Conservation (phyloP, 1,140 invertebrate species). For the Coelopa frigida region DNA sequence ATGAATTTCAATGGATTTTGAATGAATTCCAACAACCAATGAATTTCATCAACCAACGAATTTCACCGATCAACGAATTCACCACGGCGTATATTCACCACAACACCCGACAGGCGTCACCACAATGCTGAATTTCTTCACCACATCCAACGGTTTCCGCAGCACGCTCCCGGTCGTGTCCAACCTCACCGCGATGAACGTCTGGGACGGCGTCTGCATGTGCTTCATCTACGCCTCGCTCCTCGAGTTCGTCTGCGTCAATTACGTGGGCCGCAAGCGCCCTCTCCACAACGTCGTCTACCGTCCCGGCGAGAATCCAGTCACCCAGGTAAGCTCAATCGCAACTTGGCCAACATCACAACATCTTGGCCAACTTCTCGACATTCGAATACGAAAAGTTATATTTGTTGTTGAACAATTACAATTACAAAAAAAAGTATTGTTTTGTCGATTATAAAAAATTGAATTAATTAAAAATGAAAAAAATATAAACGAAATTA, state of each 20-base stretch:
- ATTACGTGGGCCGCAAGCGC: conserved; percentile 87
- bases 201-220: conserved; percentile 94
- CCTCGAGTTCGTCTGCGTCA: conserved; percentile 89
- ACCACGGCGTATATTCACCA: background rate
- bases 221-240: conserved; percentile 92
- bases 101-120: conserved; percentile 68
- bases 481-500: too few species aligned
- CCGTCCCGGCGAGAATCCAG: conserved; percentile 79
- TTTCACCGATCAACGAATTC: too few species aligned
- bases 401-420: too few species aligned
- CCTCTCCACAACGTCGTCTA: conserved; percentile 83
- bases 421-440: too few species aligned
- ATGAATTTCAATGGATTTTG: too few species aligned
- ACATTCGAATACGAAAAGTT: too few species aligned
- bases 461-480: too few species aligned
- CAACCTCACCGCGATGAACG: conserved; percentile 90
- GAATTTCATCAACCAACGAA: background rate
- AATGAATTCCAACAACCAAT: background rate
- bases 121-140: conserved; percentile 97
- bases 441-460: too few species aligned
- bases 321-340: conserved; percentile 65
- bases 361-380: too few species aligned
- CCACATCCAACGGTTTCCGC: conserved; percentile 82
- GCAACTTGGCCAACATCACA: too few species aligned
- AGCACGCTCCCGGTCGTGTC: conserved; percentile 87